Percentiles rank a stretch among this genome's conserved stretches.
These are phyloP conservation scores for Pantala flavescens DNA, from an alignment of 1,140 invertebrate species.

Conservation along the genomic window DNA sequence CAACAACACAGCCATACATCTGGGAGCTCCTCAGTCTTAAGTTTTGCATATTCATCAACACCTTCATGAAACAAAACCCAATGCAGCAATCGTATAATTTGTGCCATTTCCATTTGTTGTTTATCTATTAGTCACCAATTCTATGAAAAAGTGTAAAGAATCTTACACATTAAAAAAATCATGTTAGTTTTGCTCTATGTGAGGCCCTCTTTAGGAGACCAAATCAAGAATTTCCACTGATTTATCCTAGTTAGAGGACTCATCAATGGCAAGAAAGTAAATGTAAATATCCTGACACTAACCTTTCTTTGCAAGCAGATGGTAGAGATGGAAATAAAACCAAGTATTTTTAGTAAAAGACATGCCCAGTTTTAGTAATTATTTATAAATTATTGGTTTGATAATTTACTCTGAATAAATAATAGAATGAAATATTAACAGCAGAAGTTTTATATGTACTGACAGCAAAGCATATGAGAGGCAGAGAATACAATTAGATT, in stretches of 20 bases:
- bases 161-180: too few relatives aligned
- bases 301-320: too few relatives aligned
- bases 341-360: not conserved
- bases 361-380: not conserved
- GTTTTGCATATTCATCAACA: not conserved
- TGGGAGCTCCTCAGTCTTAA: not conserved
- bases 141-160: not conserved
- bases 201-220: too few relatives aligned
- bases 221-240: not conserved
- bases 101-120: not conserved
- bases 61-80: not conserved
- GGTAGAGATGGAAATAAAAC: too few relatives aligned
- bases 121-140: not conserved
- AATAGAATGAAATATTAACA: not conserved
- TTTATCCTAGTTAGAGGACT: not conserved
- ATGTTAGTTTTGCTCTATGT: too few relatives aligned
- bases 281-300: too few relatives aligned
- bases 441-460: not conserved
- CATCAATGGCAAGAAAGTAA: too few relatives aligned
- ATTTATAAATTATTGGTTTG: not conserved
- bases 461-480: not conserved
- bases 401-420: conserved; percentile 8
- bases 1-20: conserved; percentile 4
- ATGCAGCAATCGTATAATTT: not conserved
- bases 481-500: not conserved